Evolutionary conservation across 1,140 invertebrate species (phyloP), one percentile per base, ranked within the genome.

Genomic region (Dryas iulia): DNA sequence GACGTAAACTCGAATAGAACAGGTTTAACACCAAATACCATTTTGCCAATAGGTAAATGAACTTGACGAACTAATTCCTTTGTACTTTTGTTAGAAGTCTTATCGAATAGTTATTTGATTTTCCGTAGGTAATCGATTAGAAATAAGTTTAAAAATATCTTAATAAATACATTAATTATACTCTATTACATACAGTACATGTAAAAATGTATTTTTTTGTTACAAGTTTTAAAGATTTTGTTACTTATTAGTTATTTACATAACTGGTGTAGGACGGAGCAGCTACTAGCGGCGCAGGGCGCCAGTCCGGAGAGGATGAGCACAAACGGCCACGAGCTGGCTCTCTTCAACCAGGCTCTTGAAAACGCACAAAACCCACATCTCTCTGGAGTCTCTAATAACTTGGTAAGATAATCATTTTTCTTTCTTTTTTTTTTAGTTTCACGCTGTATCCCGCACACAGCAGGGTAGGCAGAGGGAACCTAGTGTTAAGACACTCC

Each of bases 301-400:
- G 78, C 80, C 21, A 92, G 90, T 74, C 92, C 92, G 4, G 92
- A 92, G 72, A 76, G 87, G 5, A 64, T 87, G 59, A 81, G 84
- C 24, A 89, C 87, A 53, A 92, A 92, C 70, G 92, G 92, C 5
- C 88, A 93, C 59, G 94, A 95, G 76, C 91, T 95, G 67, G 95
- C 95, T 0, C 89, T 96, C 18, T 91, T 97, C 35, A 94, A 95
- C 12, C 96, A 96, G 79, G 95, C 95, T 1, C 87, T 97, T 14
- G 96, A 97, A 85, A 94, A 93, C 60, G 93, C 93, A 71, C 91
- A 89, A 68, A 83, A 79, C 52, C 82, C 76, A 26, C 86, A 92
- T 53, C 74, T 90, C 5, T 81, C 85, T 10, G 82, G 78, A 54
- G 67, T 84, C 7, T 83, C 86, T 12, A 92, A 92, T 63, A 90